Evolutionary conservation across 2,113 vertebrate species (phyloP).

Genomic region (Haemorhous mexicanus): DNA sequence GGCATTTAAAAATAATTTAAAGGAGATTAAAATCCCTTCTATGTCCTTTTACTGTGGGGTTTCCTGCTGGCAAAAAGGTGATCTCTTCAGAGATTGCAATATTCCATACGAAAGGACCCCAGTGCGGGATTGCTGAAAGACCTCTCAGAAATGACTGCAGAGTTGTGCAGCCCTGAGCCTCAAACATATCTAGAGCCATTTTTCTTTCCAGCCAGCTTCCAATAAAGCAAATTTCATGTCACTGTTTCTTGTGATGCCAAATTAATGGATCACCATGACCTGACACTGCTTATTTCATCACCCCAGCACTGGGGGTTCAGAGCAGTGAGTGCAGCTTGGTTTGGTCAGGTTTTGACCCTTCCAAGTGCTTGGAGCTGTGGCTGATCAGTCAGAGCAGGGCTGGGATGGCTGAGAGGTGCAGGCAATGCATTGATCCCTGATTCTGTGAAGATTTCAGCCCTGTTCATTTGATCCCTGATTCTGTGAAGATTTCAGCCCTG

Average conservation of each 20-base stretch:
- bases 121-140: background rate
- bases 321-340: background rate
- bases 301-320: background rate
- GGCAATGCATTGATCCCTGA: background rate
- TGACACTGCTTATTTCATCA: background rate
- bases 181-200: background rate
- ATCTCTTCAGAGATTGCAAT: background rate
- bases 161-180: background rate
- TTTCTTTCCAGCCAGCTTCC: background rate
- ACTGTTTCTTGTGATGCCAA: background rate
- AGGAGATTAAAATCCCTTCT: background rate
- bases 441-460: too few species aligned
- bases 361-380: background rate
- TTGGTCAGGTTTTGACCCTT: background rate
- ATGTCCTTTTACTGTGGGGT: background rate
- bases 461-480: too few species aligned
- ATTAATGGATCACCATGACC: background rate
- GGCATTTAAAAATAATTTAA: background rate
- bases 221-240: background rate
- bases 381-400: accelerated
- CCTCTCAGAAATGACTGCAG: background rate
- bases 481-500: too few species aligned
- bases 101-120: background rate
- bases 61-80: background rate
- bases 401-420: background rate